Evolutionary conservation across 2,113 vertebrate species (phyloP), one percentile per base, ranked within the genome.

Genomic region (Synchiropus splendidus): DNA sequence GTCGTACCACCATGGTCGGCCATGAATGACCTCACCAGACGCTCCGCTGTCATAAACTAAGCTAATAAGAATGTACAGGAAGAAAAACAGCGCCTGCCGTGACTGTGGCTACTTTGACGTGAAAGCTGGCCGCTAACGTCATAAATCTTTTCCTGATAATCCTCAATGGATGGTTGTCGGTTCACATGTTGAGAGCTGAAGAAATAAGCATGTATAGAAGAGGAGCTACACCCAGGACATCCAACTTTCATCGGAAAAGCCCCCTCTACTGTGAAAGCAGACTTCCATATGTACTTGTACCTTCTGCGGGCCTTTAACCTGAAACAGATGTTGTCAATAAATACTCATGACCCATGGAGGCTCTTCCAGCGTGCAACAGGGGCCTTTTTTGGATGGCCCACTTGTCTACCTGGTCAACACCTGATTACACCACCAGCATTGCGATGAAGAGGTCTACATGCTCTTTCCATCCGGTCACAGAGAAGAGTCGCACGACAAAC

Each of bases 271-370:
- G 88, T 82, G 80, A 85, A 89, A 86, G 85, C 81, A 87, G 75
- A 83, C 83, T 88, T 92, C 80, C 84, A 86, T 77, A 81, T 85
- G 75, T 82, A 85, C 75, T 83, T 80, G 80, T 78, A 73, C 81
- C 67, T 83, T 81, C 80, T 72, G 70, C 70, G 83, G 75, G 75
- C 32, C 81, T 90, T 86, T 91, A 83, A 89, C 81, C 57, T 84
- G 83, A 67, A 91, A 85, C 90, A 97, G 89, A 95, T 97, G 92
- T 88, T 77, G 80, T 77, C 85, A 86, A 81, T 88, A 89, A 91
- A 89, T 67, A 74, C 65, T 87, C 61, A 55, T 88, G 88, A 89
- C 85, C 85, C 85, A 64, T 79, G 83, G 59, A 83, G 84, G 77
- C 70, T 46, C 80, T 55, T 81, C 60, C 75, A 73, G 71, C 70